Base-by-base conservation (phyloP, 2,888 invertebrate species). In the Barypeithes pellucidus region DNA sequence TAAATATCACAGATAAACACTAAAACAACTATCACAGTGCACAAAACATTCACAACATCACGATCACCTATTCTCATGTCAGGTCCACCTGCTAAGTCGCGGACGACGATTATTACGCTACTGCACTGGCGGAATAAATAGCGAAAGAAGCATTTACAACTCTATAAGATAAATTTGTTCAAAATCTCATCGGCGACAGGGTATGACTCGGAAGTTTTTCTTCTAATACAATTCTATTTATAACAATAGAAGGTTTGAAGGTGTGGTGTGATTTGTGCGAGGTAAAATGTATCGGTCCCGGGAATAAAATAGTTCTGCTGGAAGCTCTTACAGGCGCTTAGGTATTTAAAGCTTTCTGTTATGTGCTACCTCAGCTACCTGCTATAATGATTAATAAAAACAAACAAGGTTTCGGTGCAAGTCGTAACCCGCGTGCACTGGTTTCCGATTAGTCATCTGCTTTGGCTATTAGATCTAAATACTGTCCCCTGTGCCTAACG, bases 121-220 rank as follows among this genome's bases (percentile, higher is more conserved):
- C 65, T 39, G 65, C 24, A 18, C 22, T 50, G 52, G 39, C 29
- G 24, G 29, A 43, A 14, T 41, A 39, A 54, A 59, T 20, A 60
- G 11, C 63, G 54, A 66, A 66, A 52, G 52, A 41, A 66, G 39
- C 65, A 1, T 29, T 29, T 29, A 24, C 24, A 24, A 24, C 7
- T 29, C 36, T 50, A 33, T 16, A 36, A 47, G 65, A 50, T 65
- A 50, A 60, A 22, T 20, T 36, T 16, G 57, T 39, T 60, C 4
- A 60, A 60, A 60, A 60, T 39, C 36, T 20, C 20, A 47, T 2
- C 33, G 47, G 33, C 14, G 39, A 33, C 52, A 66, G 50, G 65
- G 52, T 54, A 52, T 66, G 65, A 52, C 52, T 66, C 39, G 54
- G 22, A 41, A 20, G 39, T 22, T 66, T 66, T 66, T 66, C 22